Conservation (phyloP, 2,888 invertebrate genomes). For the Chloromyia formosa region DNA sequence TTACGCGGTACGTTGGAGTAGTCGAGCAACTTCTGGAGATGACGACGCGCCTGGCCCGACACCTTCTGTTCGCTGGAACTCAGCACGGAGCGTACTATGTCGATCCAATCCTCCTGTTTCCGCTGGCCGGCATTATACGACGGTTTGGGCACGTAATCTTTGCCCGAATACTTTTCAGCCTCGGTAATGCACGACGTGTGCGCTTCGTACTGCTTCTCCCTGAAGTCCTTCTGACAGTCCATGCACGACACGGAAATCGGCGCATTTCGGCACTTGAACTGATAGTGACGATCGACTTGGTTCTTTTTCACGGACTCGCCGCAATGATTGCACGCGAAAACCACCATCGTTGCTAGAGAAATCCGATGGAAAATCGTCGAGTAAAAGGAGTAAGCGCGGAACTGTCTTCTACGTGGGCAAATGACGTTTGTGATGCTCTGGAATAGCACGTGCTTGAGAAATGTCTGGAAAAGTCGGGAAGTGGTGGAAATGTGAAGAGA, state of each 20-base stretch:
- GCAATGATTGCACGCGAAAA: constrained; percentile 92
- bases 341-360: constrained; percentile 75
- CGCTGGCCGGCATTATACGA: constrained; percentile 82
- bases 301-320: constrained; percentile 92
- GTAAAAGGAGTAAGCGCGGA: neutral
- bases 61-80: constrained; percentile 57
- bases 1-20: constrained; percentile 87
- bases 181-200: constrained; percentile 89
- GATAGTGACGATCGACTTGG: constrained; percentile 88
- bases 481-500: neutral
- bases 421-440: neutral
- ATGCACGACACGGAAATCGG: constrained; percentile 84
- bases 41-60: constrained; percentile 66
- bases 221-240: constrained; percentile 91
- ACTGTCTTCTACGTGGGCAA: neutral
- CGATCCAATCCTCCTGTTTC: constrained; percentile 84
- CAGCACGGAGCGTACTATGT: constrained; percentile 60
- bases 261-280: constrained; percentile 73
- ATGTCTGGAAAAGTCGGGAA: neutral
- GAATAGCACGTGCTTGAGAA: constrained; percentile 8
- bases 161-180: constrained; percentile 88
- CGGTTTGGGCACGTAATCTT: constrained; percentile 76
- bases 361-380: too few relatives aligned
- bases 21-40: constrained; percentile 74
- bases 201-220: constrained; percentile 77